Evolutionary conservation across 2,888 invertebrate genomes (phyloP).

Genomic region (Zygaena filipendulae): DNA sequence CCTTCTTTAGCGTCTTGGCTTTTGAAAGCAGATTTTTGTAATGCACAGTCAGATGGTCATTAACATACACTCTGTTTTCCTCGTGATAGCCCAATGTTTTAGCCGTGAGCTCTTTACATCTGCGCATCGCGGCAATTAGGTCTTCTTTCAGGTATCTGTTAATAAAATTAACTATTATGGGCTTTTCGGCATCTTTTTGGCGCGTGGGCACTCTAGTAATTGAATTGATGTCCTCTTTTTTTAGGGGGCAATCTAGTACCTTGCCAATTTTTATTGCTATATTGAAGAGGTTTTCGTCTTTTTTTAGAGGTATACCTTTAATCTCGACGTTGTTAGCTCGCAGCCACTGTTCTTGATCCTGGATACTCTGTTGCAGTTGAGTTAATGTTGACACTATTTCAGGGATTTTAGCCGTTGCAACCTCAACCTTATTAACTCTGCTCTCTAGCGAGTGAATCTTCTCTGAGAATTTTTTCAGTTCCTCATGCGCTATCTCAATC

Average conservation of each 20-base stretch:
- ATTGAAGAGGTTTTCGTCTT: conserved; percentile 15
- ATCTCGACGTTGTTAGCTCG: conserved; percentile 14
- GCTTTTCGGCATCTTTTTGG: conserved; percentile 1
- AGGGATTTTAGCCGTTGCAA: conserved; percentile 4
- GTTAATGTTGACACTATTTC: conserved; percentile 10
- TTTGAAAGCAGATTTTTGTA: too few relatives aligned
- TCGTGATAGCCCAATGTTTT: conserved; percentile 1
- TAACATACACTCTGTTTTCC: background rate
- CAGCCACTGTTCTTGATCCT: conserved; percentile 10
- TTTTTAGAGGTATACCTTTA: conserved; percentile 16
- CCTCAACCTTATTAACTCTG: background rate
- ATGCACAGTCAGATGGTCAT: conserved; percentile 4
- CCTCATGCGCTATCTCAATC: conserved; percentile 4
- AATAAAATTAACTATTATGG: conserved; percentile 4
- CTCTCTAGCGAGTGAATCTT: conserved; percentile 2
- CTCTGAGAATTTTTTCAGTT: background rate
- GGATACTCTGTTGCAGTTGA: conserved; percentile 3
- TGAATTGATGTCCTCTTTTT: conserved; percentile 3
- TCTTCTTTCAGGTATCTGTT: conserved; percentile 5
- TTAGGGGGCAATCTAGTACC: conserved; percentile 1
- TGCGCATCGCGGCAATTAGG: conserved; percentile 1
- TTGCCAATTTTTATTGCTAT: conserved; percentile 6
- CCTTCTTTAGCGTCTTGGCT: too few relatives aligned
- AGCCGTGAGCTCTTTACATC: background rate
- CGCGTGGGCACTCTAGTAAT: conserved; percentile 2